phyloP scores from a whole-genome alignment of 2,888 invertebrate genomes.

The Diaperis boleti region DNA sequence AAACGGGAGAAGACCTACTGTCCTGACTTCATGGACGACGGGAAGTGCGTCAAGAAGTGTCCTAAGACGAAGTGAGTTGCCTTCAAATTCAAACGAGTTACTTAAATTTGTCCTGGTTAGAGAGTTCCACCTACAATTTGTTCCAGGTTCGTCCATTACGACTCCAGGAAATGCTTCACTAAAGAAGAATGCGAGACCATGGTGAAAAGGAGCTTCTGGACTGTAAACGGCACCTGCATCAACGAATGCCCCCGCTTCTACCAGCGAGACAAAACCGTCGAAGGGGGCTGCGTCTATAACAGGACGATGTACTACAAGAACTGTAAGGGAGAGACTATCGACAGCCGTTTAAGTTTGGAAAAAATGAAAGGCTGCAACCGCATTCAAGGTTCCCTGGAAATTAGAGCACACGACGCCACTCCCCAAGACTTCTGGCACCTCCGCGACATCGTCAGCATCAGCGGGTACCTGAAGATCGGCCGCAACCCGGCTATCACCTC shows the following conservation, averaged over 20 bases:
- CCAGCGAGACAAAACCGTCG: constrained; percentile 53
- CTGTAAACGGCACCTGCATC: constrained; percentile 75
- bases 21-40: constrained; percentile 65
- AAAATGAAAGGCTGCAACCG: constrained; percentile 80
- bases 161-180: constrained; percentile 73
- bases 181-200: constrained; percentile 73
- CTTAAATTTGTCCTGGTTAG: background rate
- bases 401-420: constrained; percentile 66
- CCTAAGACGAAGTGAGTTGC: constrained; percentile 74
- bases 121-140: no score
- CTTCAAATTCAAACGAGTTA: background rate
- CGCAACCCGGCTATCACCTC: constrained; percentile 78
- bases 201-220: constrained; percentile 66
- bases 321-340: constrained; percentile 53
- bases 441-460: constrained; percentile 77
- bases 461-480: constrained; percentile 78
- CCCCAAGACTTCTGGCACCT: constrained; percentile 67
- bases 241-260: constrained; percentile 75
- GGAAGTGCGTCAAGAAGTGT: constrained; percentile 69
- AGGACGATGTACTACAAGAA: background rate
- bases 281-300: constrained; percentile 42
- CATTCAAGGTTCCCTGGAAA: constrained; percentile 81
- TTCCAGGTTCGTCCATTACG: constrained; percentile 55
- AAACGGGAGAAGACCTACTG: constrained; percentile 70
- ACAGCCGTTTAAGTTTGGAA: constrained; percentile 71